Percentiles rank a stretch among this genome's conserved stretches.
phyloP scores from a whole-genome alignment of 2,113 vertebrate genomes.

The Malurus melanocephalus region DNA sequence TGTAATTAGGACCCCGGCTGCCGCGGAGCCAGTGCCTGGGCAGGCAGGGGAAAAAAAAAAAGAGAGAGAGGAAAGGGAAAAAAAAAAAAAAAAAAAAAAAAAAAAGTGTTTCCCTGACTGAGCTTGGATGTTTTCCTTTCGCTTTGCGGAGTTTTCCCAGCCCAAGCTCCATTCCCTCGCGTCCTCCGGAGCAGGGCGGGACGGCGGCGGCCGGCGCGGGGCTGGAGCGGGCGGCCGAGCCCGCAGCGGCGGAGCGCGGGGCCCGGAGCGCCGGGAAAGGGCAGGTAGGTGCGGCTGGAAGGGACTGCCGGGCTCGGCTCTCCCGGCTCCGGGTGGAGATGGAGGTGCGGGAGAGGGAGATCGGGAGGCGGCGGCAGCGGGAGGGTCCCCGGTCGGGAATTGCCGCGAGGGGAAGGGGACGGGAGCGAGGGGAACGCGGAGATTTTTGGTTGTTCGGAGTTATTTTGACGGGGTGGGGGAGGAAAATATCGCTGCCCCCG shows the following conservation, averaged over 20 bases:
- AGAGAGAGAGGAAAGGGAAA: no score
- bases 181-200: neutral
- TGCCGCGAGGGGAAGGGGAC: neutral
- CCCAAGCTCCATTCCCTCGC: neutral
- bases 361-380: accelerated
- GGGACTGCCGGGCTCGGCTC: neutral
- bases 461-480: neutral
- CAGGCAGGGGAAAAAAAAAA: neutral
- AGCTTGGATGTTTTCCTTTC: constrained; percentile 51
- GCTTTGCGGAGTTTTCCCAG: constrained; percentile 9
- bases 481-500: neutral
- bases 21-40: constrained; percentile 46
- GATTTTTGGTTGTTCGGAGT: neutral
- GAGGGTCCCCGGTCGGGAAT: neutral
- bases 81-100: neutral
- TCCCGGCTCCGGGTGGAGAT: accelerated
- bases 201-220: neutral
- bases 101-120: neutral
- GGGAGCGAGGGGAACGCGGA: neutral
- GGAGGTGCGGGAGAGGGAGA: neutral
- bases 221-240: neutral
- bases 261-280: neutral
- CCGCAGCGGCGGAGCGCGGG: neutral
- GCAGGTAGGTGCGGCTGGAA: neutral
- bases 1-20: constrained; percentile 60